Evolutionary conservation across 2,113 vertebrate species (phyloP), one percentile per base, ranked within the genome.

Genomic region (Myotis davidii): DNA sequence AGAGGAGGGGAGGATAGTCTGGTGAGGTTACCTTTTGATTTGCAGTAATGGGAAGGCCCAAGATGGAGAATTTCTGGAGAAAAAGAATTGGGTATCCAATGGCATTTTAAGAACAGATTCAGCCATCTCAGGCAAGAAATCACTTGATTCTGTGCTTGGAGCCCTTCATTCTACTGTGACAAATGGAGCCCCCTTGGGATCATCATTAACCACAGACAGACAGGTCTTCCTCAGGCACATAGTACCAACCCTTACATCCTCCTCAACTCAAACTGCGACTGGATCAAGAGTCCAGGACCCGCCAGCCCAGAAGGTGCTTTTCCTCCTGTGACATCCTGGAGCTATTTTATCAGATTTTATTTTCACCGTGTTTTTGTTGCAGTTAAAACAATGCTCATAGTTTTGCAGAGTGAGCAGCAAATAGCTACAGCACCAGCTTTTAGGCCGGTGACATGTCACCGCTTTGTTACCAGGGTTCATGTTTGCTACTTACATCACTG

Each of bases 21-120:
- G 25, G 45, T 69, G 76, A 90, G 27, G 39, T 45, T 14, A 67
- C 32, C 91, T 74, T 13, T 45, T 87, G n/a, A 64, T 88, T 23
- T 48, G 45, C 18, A 25, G n/a, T 54, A n/a, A 72, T 0, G 2
- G 8, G 34, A 95, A 90, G 32, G 25, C 17, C 32, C 48, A 91
- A 87, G 70, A 70, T 27, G 52, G 37, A 29, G 69, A 45, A 76
- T 76, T 91, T 91, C 39, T 78, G 34, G 76, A 74, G 72, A 95
- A 84, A 81, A 2, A 88, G 65, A 90, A 84, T 4, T 64, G 59
- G n/a, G 16, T 86, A 76, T 13, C 5, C 34, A 59, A 69, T 23
- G 77, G 32, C 82, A 81, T 95, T 92, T 93, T 90, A 90, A 93
- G 79, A 95, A 81, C 37, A 93, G 74, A 56, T 16, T 82, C 48